Evolutionary conservation across 2,888 invertebrate species (phyloP).

Genomic region (Drosophila eohydei): DNA sequence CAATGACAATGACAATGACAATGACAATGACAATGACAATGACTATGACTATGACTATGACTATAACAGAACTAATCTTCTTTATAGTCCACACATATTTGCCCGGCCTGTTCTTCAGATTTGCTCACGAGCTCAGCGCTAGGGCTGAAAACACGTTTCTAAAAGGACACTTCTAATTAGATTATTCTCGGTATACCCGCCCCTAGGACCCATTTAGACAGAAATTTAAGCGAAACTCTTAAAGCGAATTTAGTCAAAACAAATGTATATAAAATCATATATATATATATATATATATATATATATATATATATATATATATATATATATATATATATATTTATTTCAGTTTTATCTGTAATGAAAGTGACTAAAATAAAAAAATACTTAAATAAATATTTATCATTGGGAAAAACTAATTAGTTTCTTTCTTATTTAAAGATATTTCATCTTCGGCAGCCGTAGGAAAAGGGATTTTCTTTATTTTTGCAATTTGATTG

Average conservation of each 20-base stretch:
- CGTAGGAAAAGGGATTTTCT: neutral
- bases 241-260: neutral
- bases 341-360: neutral
- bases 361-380: neutral
- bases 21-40: neutral
- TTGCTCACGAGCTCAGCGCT: neutral
- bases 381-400: neutral
- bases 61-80: neutral
- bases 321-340: neutral
- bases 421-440: neutral
- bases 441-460: neutral
- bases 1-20: neutral
- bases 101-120: neutral
- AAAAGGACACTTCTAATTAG: neutral
- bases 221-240: neutral
- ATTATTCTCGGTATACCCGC: neutral
- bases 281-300: neutral
- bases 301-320: neutral
- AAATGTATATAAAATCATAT: neutral
- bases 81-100: neutral
- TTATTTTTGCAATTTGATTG: conserved; percentile 10
- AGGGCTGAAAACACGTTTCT: neutral
- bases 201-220: neutral
- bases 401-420: neutral
- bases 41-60: no score